Base-by-base conservation (phyloP, 2,888 invertebrate species). In the Campoletis raptor region DNA sequence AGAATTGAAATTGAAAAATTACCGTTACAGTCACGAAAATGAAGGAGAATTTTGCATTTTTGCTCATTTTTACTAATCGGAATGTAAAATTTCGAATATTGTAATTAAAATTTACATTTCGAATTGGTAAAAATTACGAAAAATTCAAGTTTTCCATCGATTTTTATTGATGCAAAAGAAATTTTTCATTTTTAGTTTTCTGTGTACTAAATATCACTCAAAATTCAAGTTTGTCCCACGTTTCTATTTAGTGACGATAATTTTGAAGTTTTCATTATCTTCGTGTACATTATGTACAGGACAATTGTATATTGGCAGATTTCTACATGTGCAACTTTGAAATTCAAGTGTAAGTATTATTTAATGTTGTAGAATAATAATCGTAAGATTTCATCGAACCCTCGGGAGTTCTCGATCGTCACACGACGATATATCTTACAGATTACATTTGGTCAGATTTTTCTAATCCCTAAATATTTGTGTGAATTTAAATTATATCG, bases 251-350 rank as follows among this genome's bases (percentile, higher is more conserved):
- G 48, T 52, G n/a, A 52, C 48, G 48, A 52, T 52, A 52, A 52
- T 52, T 52, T 52, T 52, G 1, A 7, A 52, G 48, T 18, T 52
- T 52, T 52, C 7, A 52, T 18, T 52, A 6, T 52, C 48, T 52
- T n/a, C 48, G 48, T 81, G 79, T 64, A 66, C 76, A 76, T 80
- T 85, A 85, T 86, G 80, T 86, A 86, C 86, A 86, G 77, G 77
- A 84, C 84, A 84, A 81, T 37, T 76, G 64, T 57, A 86, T 78
- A 54, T 82, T 78, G 78, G 61, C 67, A 86, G 78, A 69, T 78
- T 77, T 86, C 84, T 77, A 84, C 77, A 67, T 81, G 70, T 78
- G 73, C 77, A 81, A 84, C 72, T 77, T 61, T 83, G 72, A 74
- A 80, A 61, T 78, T 30, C 66, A 54, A 52, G 76, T 45, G 36